These are phyloP conservation scores for Australoheros facetus DNA, from an alignment of 2,797 vertebrate species.

Conservation along the genomic window DNA sequence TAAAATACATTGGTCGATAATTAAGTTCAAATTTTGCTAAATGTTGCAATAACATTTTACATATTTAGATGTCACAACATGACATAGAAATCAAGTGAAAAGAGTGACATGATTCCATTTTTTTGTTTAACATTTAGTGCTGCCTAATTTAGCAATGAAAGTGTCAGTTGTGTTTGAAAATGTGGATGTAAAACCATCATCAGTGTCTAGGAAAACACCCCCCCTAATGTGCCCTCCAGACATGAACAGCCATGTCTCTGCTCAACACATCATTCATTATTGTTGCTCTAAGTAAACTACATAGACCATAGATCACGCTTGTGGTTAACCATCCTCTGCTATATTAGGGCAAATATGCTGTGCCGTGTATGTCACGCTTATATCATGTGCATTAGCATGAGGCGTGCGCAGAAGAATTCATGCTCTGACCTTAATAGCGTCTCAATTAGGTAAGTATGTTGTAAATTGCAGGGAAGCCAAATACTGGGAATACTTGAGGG, in stretches of 20 bases:
- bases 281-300: conserved; percentile 53
- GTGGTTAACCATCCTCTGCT: conserved; percentile 49
- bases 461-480: conserved; percentile 79
- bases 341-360: conserved; percentile 56
- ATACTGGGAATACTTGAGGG: conserved; percentile 79
- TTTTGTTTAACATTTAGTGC: background rate
- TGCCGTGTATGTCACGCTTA: conserved; percentile 53
- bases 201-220: conserved; percentile 15
- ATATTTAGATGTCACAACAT: background rate
- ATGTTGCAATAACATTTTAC: background rate
- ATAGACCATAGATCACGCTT: conserved; percentile 63
- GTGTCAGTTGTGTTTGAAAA: conserved; percentile 3
- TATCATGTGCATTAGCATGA: conserved; percentile 65
- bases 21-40: background rate
- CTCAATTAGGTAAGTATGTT: conserved; percentile 80
- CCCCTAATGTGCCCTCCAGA: conserved; percentile 40
- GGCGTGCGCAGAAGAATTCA: conserved; percentile 60
- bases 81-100: background rate
- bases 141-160: conserved; percentile 15
- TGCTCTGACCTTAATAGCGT: conserved; percentile 72
- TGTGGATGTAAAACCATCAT: conserved; percentile 38
- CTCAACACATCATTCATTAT: conserved; percentile 64
- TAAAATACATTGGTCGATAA: background rate
- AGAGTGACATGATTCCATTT: background rate
- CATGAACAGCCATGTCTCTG: conserved; percentile 49